Evolutionary conservation across 2,797 vertebrate genomes (phyloP).

Genomic region (Enteromius unitaeniatus): DNA sequence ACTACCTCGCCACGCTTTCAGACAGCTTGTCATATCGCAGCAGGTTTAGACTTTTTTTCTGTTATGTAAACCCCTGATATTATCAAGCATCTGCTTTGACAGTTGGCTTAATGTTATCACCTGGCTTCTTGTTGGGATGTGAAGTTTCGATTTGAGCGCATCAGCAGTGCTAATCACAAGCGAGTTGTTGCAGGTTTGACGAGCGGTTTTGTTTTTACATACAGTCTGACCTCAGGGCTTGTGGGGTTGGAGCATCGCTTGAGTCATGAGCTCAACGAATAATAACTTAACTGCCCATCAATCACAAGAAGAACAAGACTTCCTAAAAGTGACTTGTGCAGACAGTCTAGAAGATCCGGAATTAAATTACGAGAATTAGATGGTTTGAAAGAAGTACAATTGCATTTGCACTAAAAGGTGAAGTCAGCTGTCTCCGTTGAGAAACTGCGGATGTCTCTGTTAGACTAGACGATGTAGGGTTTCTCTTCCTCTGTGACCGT

Average conservation of each 20-base stretch:
- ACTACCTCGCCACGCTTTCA: neutral
- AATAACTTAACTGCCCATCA: neutral
- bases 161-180: neutral
- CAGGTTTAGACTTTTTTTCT: conserved; percentile 1
- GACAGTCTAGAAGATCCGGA: conserved; percentile 21
- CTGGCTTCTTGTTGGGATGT: neutral
- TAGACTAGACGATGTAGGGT: neutral
- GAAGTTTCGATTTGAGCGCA: neutral
- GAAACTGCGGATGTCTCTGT: conserved; percentile 1
- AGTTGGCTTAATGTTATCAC: neutral
- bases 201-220: conserved; percentile 28
- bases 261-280: neutral
- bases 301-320: conserved; percentile 26
- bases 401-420: conserved; percentile 2
- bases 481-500: conserved; percentile 22
- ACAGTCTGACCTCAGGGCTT: neutral
- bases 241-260: neutral
- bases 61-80: conserved; percentile 8
- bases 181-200: conserved; percentile 18
- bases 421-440: neutral
- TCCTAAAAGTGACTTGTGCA: conserved; percentile 22
- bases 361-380: conserved; percentile 21
- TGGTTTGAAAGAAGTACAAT: neutral
- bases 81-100: conserved; percentile 11
- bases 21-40: neutral